These are phyloP conservation scores for Eupeodes latifasciatus DNA, from an alignment of 2,888 invertebrate genomes.

Conservation along the genomic window DNA sequence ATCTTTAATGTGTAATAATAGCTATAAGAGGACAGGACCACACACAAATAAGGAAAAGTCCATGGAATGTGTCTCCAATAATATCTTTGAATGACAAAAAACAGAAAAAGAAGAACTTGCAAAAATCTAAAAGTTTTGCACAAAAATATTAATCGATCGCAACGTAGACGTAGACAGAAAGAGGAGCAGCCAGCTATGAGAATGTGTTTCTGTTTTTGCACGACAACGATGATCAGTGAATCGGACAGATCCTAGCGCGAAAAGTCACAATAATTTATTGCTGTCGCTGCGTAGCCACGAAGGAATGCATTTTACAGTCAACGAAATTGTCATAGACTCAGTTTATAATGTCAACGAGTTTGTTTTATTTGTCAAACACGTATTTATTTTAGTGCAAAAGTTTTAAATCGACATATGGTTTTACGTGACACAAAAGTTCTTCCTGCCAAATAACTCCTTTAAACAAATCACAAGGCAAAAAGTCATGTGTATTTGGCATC, in stretches of 20 bases:
- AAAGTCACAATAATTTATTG: slow-evolving; percentile 59
- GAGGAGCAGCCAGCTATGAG: slow-evolving; percentile 22
- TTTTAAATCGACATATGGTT: too few species aligned
- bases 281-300: slow-evolving; percentile 28
- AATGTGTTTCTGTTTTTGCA: slow-evolving; percentile 13
- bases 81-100: slow-evolving; percentile 31
- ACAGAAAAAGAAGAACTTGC: neutral
- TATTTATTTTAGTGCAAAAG: too few species aligned
- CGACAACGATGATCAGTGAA: slow-evolving; percentile 55
- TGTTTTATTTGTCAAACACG: too few species aligned
- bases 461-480: too few species aligned
- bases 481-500: too few species aligned
- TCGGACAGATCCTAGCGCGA: slow-evolving; percentile 59
- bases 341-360: neutral
- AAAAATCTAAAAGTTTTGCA: slow-evolving; percentile 34
- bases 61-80: slow-evolving; percentile 56
- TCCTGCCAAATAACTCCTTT: too few species aligned
- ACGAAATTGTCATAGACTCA: slow-evolving; percentile 31
- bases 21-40: slow-evolving; percentile 26
- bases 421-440: too few species aligned
- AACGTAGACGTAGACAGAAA: slow-evolving; percentile 37
- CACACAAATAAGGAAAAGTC: slow-evolving; percentile 54
- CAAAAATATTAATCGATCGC: slow-evolving; percentile 64
- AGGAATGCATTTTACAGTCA: slow-evolving; percentile 53
- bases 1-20: slow-evolving; percentile 3